These are phyloP conservation scores for Mycetomoellerius zeteki DNA, from an alignment of 1,140 invertebrate species.

Conservation along the genomic window DNA sequence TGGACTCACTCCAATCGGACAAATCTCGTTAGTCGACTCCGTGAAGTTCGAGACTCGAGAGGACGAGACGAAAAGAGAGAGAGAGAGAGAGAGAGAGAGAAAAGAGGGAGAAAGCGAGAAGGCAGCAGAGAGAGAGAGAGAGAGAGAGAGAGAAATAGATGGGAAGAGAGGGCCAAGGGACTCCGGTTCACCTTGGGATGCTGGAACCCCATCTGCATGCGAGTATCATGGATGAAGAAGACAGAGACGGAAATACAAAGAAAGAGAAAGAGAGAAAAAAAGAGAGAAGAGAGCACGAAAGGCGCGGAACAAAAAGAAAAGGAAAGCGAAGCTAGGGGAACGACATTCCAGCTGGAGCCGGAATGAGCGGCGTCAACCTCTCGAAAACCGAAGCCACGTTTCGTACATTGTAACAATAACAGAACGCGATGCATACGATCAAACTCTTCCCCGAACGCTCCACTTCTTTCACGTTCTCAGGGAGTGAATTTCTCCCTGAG, in stretches of 20 bases:
- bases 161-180: conserved; percentile 66
- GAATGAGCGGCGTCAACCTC: conserved; percentile 73
- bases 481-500: background rate
- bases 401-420: conserved; percentile 55
- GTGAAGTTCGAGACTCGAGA: conserved; percentile 80
- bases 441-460: background rate
- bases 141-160: conserved; percentile 12
- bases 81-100: background rate
- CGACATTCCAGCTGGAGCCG: conserved; percentile 75
- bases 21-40: conserved; percentile 83
- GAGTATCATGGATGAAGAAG: conserved; percentile 60
- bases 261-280: conserved; percentile 40
- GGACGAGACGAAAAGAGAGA: background rate
- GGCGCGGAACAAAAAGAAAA: conserved; percentile 69
- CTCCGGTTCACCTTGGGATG: conserved; percentile 85
- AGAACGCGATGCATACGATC: conserved; percentile 4
- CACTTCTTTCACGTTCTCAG: background rate
- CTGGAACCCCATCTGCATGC: conserved; percentile 83
- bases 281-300: conserved; percentile 30
- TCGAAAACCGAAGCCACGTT: conserved; percentile 67
- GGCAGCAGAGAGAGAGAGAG: background rate
- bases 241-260: conserved; percentile 25
- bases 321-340: conserved; percentile 75
- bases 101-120: conserved; percentile 16
- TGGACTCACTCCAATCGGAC: conserved; percentile 68